Evolutionary conservation across 2,888 invertebrate genomes (phyloP), one percentile per base, ranked within the genome.

Genomic region (Pediacus dermestoides): DNA sequence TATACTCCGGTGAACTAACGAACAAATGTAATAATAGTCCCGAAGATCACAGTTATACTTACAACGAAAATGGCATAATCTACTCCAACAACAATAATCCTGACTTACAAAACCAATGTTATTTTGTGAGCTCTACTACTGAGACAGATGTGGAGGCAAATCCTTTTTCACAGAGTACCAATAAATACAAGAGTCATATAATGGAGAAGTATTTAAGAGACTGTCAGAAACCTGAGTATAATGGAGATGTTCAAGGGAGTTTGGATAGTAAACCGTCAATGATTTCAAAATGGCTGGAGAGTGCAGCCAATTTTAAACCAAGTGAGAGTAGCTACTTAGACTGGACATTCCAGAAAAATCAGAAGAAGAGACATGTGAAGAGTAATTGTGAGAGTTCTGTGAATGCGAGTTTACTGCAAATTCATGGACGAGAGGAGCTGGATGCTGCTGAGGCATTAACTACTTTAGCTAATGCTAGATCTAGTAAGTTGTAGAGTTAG

Each of bases 361-460:
- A 47, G 10, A 58, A 52, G 44, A 70, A 61, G 47, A 67, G 63
- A 39, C 48, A 30, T 37, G 70, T 39, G 31, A 57, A 53, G 34
- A 50, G 41, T 21, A 16, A 8, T 1, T 30, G 37, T 10, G 35
- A 30, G 1, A n/a, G n/a, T n/a, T n/a, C n/a, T n/a, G 44, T 41
- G 2, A 33, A 34, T 12, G 41, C 42, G 10, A 45, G 44, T 30
- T 25, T 48, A 25, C 34, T 41, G 4, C 16, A 53, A 32, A 40
- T 54, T 10, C 68, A 84, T 60, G 82, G 80, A 35, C 75, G 79
- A 52, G 84, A 85, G 58, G 85, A 86, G 60, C 72, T 86, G 12
- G 85, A 85, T 59, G 85, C 85, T 0, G 85, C 85, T 1, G 83
- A 85, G 45, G 84, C 85, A 0, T 68, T 86, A 4, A 84, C 85